Evolutionary conservation across 2,797 vertebrate species (phyloP).

Genomic region (Propithecus deckenii): DNA sequence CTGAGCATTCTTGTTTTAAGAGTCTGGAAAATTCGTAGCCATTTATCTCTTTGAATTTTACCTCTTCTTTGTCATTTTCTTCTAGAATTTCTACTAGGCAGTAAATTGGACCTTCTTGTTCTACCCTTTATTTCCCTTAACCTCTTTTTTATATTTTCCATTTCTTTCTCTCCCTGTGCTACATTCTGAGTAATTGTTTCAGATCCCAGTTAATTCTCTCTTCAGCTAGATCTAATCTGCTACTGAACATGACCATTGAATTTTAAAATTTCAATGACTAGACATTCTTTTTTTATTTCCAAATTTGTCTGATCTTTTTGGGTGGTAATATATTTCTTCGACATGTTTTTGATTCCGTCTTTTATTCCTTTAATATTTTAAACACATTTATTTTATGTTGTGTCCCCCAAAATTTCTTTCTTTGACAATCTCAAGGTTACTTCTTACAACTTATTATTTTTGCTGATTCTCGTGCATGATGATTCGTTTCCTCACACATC

Average conservation of each 20-base stretch:
- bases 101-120: neutral
- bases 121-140: neutral
- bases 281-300: neutral
- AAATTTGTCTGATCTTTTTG: neutral
- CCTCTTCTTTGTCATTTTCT: neutral
- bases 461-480: neutral
- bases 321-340: neutral
- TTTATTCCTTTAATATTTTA: conserved; percentile 8
- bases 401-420: neutral
- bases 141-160: neutral
- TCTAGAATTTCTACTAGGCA: neutral
- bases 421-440: neutral
- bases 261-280: neutral
- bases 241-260: neutral
- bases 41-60: neutral
- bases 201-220: neutral
- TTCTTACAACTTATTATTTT: neutral
- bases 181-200: neutral
- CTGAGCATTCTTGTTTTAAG: neutral
- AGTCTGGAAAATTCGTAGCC: neutral
- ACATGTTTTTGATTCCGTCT: neutral
- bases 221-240: neutral
- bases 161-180: neutral
- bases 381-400: neutral
- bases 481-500: neutral